Evolutionary conservation across 2,113 vertebrate genomes (phyloP).

Genomic region (Melanostigma gelatinosum): DNA sequence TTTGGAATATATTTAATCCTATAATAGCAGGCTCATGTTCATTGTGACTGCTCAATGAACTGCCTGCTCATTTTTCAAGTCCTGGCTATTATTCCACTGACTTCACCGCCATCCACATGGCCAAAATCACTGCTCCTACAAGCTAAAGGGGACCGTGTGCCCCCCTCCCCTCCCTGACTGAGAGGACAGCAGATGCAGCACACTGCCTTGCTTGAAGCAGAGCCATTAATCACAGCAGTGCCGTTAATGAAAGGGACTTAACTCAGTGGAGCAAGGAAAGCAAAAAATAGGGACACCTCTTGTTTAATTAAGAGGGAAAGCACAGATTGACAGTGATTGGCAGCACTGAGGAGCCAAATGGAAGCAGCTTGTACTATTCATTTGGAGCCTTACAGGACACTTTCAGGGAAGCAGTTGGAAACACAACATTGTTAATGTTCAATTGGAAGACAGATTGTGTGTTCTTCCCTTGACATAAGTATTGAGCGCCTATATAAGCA

Average conservation of each 20-base stretch:
- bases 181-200: constrained; percentile 57
- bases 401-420: constrained; percentile 21
- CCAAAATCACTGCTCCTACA: constrained; percentile 21
- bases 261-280: constrained; percentile 42
- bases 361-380: constrained; percentile 41
- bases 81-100: constrained; percentile 16
- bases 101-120: constrained; percentile 27
- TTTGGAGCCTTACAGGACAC: constrained; percentile 24
- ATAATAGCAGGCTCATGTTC: constrained; percentile 6
- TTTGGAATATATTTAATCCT: background rate
- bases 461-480: constrained; percentile 18
- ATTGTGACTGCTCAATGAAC: constrained; percentile 29
- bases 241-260: constrained; percentile 46
- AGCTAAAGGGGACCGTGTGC: constrained; percentile 17
- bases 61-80: constrained; percentile 21
- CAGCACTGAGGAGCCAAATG: constrained; percentile 24
- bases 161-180: constrained; percentile 7
- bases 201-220: constrained; percentile 41
- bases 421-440: constrained; percentile 24
- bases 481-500: constrained; percentile 12
- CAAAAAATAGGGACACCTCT: constrained; percentile 45
- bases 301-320: constrained; percentile 57
- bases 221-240: constrained; percentile 63
- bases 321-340: constrained; percentile 42
- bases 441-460: constrained; percentile 21